Percentiles rank a stretch among this genome's conserved stretches.
Conservation (phyloP, 30 jellyfish, hydroid and myxozoan genomes). For the Aurelia coerulea region DNA sequence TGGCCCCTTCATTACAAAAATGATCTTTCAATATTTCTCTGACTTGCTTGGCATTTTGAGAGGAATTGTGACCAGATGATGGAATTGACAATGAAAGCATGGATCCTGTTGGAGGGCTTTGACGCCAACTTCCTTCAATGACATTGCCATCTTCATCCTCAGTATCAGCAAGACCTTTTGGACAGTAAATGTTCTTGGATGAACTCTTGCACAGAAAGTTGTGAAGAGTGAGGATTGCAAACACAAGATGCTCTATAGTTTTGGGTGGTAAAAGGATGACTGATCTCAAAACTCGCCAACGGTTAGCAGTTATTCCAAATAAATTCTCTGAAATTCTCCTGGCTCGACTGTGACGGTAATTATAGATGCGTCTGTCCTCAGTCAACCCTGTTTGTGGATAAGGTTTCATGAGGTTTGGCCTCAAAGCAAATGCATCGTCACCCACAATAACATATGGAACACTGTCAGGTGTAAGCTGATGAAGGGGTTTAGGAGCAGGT, state of each 20-base stretch:
- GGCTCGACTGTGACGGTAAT: slow-evolving; percentile 18
- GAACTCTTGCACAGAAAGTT: not conserved
- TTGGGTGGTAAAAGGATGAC: not conserved
- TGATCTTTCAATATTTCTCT: slow-evolving; percentile 3
- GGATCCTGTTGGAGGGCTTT: too few relatives aligned
- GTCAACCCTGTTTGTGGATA: slow-evolving; percentile 27
- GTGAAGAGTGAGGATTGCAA: too few relatives aligned
- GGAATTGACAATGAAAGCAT: not conserved
- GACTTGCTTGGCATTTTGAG: slow-evolving; percentile 1
- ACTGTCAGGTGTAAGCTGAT: not conserved
- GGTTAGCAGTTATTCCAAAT: slow-evolving; percentile 17
- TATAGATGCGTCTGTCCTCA: slow-evolving; percentile 25
- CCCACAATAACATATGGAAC: slow-evolving; percentile 36
- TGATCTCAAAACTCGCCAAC: slow-evolving; percentile 38
- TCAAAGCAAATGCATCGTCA: slow-evolving; percentile 21
- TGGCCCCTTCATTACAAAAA: slow-evolving; percentile 21
- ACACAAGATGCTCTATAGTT: too few relatives aligned
- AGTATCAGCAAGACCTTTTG: slow-evolving; percentile 25
- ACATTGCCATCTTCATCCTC: slow-evolving; percentile 12
- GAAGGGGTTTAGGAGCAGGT: slow-evolving; percentile 30
- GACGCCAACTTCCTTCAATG: not conserved
- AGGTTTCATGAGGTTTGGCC: slow-evolving; percentile 28
- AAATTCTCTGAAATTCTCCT: slow-evolving; percentile 9
- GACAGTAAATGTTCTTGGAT: slow-evolving; percentile 24
- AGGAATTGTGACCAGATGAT: not conserved